A percentile compares a stretch with the other conserved stretches of the same genome.
These are phyloP conservation scores for Catostylus mosaicus DNA, from an alignment of 30 jellyfish, hydroid and myxozoan genomes.

Conservation along the genomic window DNA sequence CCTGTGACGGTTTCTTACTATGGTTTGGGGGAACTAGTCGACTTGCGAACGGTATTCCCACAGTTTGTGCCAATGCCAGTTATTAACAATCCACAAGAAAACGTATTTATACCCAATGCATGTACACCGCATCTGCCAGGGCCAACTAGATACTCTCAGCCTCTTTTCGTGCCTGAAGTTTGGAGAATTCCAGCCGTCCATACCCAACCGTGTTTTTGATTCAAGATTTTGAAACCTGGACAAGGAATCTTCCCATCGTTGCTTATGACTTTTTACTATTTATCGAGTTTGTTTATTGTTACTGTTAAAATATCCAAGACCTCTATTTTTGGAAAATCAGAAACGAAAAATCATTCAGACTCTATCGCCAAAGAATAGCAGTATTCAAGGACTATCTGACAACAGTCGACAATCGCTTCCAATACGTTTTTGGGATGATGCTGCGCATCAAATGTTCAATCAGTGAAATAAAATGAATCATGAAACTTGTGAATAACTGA, in stretches of 20 bases:
- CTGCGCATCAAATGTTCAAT: not conserved
- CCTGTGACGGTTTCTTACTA: conserved; percentile 35
- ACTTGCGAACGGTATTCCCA: conserved; percentile 8
- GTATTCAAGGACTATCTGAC: conserved; percentile 21
- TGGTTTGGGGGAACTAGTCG: conserved; percentile 16
- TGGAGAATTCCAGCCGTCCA: not conserved
- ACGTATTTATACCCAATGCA: not conserved
- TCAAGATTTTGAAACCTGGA: conserved; percentile 2
- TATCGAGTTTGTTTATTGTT: not conserved
- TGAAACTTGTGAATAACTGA: not conserved
- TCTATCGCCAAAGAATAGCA: conserved; percentile 17
- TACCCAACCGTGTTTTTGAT: not conserved
- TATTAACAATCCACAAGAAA: not conserved
- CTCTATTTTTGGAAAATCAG: not conserved
- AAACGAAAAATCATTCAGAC: not conserved
- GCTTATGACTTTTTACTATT: conserved; percentile 3
- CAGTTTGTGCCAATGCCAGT: conserved; percentile 11
- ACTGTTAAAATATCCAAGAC: not conserved
- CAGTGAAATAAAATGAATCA: not conserved
- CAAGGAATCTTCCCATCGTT: not conserved
- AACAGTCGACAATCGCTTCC: not conserved
- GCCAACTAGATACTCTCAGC: conserved; percentile 13
- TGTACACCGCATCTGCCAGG: not conserved
- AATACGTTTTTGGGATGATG: not conserved
- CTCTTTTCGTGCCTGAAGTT: conserved; percentile 2